A percentile compares a stretch with the other conserved stretches of the same genome.
Conservation (phyloP, 2,888 invertebrate genomes). For the Isoperla grammatica region DNA sequence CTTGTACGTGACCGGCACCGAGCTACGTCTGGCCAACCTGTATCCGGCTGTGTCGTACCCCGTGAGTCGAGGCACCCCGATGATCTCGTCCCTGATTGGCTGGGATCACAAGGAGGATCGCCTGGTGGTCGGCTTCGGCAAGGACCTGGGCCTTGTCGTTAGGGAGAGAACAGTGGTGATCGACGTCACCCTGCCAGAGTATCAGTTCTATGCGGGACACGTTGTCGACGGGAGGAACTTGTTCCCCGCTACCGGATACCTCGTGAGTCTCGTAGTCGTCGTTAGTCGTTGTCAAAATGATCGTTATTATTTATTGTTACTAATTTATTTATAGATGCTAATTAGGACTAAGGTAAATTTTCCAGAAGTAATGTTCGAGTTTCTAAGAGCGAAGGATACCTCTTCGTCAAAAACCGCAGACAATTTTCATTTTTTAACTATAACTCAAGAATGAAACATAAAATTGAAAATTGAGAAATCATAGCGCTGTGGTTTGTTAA, state of each 20-base stretch:
- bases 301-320: too few relatives aligned
- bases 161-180: conserved; percentile 18
- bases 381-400: too few relatives aligned
- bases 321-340: too few relatives aligned
- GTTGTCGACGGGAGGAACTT: conserved; percentile 62
- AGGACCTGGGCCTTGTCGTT: not conserved
- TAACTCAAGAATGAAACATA: too few relatives aligned
- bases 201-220: conserved; percentile 35
- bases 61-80: conserved; percentile 80
- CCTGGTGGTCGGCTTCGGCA: conserved; percentile 45
- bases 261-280: too few relatives aligned
- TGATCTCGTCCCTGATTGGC: conserved; percentile 73
- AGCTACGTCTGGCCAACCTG: conserved; percentile 66
- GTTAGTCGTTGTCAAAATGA: not conserved
- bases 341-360: too few relatives aligned
- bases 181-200: conserved; percentile 14
- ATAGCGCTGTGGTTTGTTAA: too few relatives aligned
- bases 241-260: too few relatives aligned
- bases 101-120: conserved; percentile 84
- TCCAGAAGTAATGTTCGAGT: too few relatives aligned
- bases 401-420: too few relatives aligned
- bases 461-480: too few relatives aligned
- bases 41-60: conserved; percentile 74
- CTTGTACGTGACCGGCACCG: conserved; percentile 69
- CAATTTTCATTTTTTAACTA: too few relatives aligned